phyloP scores from a whole-genome alignment of 2,797 vertebrate genomes.

The Anableps anableps region DNA sequence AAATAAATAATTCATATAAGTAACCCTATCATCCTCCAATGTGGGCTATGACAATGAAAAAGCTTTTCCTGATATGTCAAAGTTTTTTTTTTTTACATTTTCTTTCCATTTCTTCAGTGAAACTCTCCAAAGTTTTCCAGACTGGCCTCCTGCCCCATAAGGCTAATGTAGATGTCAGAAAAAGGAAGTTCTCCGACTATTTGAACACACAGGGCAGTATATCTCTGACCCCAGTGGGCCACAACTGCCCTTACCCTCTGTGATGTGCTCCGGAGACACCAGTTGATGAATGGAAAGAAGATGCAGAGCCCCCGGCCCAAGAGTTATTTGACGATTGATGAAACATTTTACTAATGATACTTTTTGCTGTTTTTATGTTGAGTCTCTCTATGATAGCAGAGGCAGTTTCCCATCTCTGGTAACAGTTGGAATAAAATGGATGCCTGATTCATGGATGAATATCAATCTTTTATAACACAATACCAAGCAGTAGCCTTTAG shows the following conservation, averaged over 20 bases:
- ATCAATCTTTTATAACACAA: neutral
- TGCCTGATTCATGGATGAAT: neutral
- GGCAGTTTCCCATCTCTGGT: conserved; percentile 28
- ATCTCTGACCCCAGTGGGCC: conserved; percentile 69
- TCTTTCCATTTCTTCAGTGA: conserved; percentile 1
- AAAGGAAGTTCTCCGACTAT: conserved; percentile 73
- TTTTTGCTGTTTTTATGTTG: conserved; percentile 12
- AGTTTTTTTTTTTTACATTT: neutral
- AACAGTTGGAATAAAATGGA: neutral
- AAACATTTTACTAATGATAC: conserved; percentile 15
- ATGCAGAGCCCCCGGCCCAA: conserved; percentile 28
- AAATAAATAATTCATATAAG: neutral
- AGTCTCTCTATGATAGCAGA: conserved; percentile 4
- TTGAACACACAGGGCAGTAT: conserved; percentile 63
- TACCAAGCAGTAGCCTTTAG: neutral
- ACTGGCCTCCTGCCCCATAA: conserved; percentile 32
- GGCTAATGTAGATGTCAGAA: conserved; percentile 62
- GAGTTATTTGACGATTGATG: conserved; percentile 39
- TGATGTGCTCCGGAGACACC: conserved; percentile 44
- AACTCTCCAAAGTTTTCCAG: conserved; percentile 27
- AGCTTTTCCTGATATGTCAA: neutral
- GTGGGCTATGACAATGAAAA: neutral
- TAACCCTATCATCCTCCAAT: neutral
- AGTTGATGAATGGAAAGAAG: conserved; percentile 69
- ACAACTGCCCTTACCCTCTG: conserved; percentile 42